Percentiles rank a stretch among this genome's conserved stretches.
phyloP scores from a whole-genome alignment of 2,888 invertebrate genomes.

The Amiota mariae region DNA sequence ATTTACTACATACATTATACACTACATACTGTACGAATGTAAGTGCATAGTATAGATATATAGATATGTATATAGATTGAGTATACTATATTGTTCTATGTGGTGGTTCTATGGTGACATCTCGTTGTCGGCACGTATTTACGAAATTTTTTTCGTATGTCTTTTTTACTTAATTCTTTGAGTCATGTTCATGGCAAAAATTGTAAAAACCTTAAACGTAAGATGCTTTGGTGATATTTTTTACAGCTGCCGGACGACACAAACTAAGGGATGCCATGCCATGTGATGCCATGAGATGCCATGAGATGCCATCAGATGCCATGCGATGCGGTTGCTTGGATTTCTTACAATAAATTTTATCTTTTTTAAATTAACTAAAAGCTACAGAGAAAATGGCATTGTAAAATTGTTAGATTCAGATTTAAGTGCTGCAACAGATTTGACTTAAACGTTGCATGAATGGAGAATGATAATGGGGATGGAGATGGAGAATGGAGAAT shows the following conservation, averaged over 20 bases:
- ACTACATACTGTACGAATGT: no score
- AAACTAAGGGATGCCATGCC: no score
- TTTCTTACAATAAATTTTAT: conserved; percentile 57
- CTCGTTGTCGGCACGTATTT: conserved; percentile 66
- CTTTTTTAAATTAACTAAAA: conserved; percentile 68
- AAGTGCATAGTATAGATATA: no score
- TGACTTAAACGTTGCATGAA: background rate
- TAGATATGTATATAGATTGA: no score
- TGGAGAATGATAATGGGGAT: conserved; percentile 15
- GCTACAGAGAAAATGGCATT: conserved; percentile 54
- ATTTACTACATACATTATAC: no score
- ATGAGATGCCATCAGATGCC: no score
- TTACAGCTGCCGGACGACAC: background rate
- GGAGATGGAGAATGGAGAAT: background rate
- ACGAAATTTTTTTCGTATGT: conserved; percentile 41
- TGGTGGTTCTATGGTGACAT: conserved; percentile 47
- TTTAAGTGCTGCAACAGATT: conserved; percentile 17
- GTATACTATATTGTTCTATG: background rate
- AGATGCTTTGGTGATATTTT: conserved; percentile 2
- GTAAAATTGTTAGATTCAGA: conserved; percentile 17
- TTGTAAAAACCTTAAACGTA: conserved; percentile 12
- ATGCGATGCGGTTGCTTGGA: conserved; percentile 27
- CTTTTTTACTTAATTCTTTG: conserved; percentile 38
- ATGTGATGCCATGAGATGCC: no score
- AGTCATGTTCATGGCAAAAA: conserved; percentile 43